Conservation (phyloP, 2,888 invertebrate species). For the Mamestra brassicae region DNA sequence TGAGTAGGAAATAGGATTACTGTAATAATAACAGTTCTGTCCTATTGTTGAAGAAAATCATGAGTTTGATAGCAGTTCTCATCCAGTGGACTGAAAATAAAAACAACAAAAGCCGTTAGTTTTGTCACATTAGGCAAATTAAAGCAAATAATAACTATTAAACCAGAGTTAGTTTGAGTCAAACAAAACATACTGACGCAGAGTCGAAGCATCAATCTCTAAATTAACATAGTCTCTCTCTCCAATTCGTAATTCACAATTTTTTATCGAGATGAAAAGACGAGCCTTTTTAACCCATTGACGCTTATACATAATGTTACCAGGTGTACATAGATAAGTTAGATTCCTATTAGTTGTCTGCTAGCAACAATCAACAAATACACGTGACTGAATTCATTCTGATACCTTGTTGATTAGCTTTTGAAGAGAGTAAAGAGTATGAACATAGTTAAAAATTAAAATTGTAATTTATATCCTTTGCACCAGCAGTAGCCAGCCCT, state of each 20-base stretch:
- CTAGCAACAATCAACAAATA: neutral
- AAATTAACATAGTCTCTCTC: too few species aligned
- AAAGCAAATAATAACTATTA: too few species aligned
- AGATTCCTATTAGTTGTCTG: neutral
- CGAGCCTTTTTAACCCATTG: too few species aligned
- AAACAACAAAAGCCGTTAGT: neutral
- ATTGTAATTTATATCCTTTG: too few species aligned
- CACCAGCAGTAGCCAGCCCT: neutral
- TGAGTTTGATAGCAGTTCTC: neutral
- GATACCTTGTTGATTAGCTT: neutral
- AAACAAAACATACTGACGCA: too few species aligned
- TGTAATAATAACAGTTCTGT: conserved; percentile 1
- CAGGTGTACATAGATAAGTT: too few species aligned
- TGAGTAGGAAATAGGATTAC: neutral
- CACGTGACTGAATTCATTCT: neutral
- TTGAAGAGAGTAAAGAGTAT: neutral
- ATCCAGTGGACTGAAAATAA: neutral
- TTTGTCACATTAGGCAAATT: neutral
- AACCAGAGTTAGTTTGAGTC: too few species aligned
- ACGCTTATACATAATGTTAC: too few species aligned
- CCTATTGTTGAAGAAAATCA: conserved; percentile 21
- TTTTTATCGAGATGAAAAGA: too few species aligned
- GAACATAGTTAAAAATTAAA: too few species aligned
- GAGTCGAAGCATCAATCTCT: too few species aligned
- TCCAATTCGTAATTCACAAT: too few species aligned